Evolutionary conservation across 2,113 vertebrate species (phyloP).

Genomic region (Colinus virginianus): DNA sequence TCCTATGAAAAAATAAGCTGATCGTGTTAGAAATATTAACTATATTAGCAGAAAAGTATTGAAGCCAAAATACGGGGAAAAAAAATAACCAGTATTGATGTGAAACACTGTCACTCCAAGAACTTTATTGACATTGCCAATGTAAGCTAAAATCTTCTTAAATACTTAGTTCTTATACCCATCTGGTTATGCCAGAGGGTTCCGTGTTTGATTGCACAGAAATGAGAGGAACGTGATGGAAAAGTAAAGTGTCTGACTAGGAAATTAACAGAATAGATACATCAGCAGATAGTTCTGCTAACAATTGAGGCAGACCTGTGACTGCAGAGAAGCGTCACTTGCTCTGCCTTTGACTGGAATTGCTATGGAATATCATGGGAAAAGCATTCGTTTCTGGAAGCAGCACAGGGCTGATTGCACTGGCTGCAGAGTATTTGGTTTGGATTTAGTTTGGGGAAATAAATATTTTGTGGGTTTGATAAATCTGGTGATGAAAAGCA

Average conservation of each 20-base stretch:
- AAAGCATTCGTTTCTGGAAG: not conserved
- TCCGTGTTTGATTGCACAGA: not conserved
- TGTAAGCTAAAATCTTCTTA: not conserved
- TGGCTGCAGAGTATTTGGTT: not conserved
- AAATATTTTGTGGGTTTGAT: not conserved
- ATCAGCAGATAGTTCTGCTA: not conserved
- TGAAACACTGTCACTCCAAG: not conserved
- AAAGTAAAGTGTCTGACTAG: not conserved
- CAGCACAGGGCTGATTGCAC: not conserved
- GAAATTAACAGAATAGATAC: not conserved
- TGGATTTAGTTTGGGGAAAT: not conserved
- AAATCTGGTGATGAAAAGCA: not conserved
- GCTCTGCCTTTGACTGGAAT: not conserved
- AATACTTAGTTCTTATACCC: not conserved
- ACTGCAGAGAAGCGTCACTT: not conserved
- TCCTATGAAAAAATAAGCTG: not conserved
- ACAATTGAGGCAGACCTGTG: not conserved
- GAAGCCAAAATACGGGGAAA: not conserved
- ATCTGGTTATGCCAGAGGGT: not conserved
- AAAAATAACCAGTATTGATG: not conserved
- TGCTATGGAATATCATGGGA: not conserved
- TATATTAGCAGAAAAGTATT: not conserved
- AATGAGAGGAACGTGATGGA: not conserved
- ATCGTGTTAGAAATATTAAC: not conserved
- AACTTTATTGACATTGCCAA: not conserved